Evolutionary conservation across 2,888 invertebrate genomes (phyloP), one percentile per base, ranked within the genome.

Genomic region (Caenorhabditis virilis): DNA sequence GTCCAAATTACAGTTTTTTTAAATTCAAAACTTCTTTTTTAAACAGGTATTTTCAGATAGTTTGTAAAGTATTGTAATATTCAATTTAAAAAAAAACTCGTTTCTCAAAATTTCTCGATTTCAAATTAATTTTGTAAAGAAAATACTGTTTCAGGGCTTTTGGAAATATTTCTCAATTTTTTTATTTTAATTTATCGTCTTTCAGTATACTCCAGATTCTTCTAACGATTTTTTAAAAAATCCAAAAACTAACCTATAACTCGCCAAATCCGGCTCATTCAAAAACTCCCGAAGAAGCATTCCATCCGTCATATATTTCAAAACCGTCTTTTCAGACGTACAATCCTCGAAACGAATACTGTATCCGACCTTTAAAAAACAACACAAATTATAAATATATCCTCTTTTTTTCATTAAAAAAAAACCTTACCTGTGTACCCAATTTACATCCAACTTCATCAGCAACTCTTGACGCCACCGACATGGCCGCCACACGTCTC

Each of bases 271-370:
- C 0, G 98, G 98, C 85, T 98, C 97, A 41, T 93, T 91, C 2
- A 98, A 87, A 84, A 98, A 98, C 86, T 98, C 98, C 80, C 98
- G 87, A 72, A 98, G 91, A 41, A 98, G 85, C 82, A 97, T 98
- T 80, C 98, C 98, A 85, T 98, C 98, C 27, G 98, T 98, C 97
- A 98, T 97, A 83, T 98, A 98, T 85, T 98, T 98, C 47, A 98
- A 89, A 20, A 93, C 87, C 7, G 98, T 99, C 74, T 95, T 88
- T 84, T 97, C 95, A 2, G 95, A 95, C 0, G 97, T 97, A 83
- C 97, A 98, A 84, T 99, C 98, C 86, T 98, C 98, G 87, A 99
- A 99, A 77, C 98, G 88, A 80, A 99, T 98, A 75, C 88, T 88
- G 84, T 89, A 89, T 15, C 89, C 89, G 48, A 89, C 88, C 86